phyloP scores from a whole-genome alignment of 2,113 vertebrate species.

The Clarias macrocephalus region DNA sequence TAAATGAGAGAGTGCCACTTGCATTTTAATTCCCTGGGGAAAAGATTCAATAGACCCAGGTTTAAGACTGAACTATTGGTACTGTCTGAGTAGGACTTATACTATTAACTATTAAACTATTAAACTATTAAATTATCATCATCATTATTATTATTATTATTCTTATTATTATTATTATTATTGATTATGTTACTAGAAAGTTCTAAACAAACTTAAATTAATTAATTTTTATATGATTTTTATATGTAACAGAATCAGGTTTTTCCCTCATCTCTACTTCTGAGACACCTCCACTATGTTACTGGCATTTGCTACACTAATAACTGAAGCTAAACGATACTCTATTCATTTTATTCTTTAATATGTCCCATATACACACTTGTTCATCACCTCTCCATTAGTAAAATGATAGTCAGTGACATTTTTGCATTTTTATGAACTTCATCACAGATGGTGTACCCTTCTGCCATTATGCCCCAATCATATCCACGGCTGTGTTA shows the following conservation, averaged over 20 bases:
- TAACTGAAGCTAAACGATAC: neutral
- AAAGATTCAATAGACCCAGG: neutral
- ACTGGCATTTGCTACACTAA: neutral
- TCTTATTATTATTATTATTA: too few species aligned
- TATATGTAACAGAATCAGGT: too few species aligned
- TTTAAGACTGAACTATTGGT: too few species aligned
- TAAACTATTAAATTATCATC: too few species aligned
- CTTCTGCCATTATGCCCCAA: constrained; percentile 1
- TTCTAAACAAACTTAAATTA: too few species aligned
- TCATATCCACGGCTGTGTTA: neutral
- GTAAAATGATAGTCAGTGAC: neutral
- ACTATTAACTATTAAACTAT: too few species aligned
- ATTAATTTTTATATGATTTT: too few species aligned
- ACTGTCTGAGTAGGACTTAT: too few species aligned
- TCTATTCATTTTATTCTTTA: neutral
- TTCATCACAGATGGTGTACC: neutral
- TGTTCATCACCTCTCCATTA: neutral
- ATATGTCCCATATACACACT: neutral
- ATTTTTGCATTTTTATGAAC: neutral
- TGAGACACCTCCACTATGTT: neutral
- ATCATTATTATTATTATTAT: too few species aligned
- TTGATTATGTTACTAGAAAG: too few species aligned
- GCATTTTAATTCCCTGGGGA: neutral
- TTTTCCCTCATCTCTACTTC: too few species aligned
- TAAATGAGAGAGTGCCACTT: neutral